Conservation (phyloP, 2,888 invertebrate species). For the Zygaena filipendulae region DNA sequence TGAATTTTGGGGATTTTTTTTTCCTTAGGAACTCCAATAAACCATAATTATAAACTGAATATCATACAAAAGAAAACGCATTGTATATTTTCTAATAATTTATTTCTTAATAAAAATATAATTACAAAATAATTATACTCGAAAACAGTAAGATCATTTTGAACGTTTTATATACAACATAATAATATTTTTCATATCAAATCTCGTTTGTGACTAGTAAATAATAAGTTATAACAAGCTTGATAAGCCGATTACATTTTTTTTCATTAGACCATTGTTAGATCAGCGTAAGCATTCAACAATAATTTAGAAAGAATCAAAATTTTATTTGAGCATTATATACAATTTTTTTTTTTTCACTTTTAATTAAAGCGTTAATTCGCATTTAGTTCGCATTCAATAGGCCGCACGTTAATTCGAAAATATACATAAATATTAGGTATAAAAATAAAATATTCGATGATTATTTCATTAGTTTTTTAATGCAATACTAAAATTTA, state of each 20-base stretch:
- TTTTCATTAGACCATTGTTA: no score
- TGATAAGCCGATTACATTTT: no score
- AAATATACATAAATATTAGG: conserved; percentile 10
- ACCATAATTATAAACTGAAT: no score
- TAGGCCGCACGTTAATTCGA: conserved; percentile 41
- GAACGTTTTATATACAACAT: conserved; percentile 62
- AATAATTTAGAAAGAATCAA: no score
- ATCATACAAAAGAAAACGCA: neutral
- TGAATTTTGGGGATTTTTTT: no score
- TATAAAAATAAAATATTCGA: conserved; percentile 19
- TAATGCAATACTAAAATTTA: no score
- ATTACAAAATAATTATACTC: conserved; percentile 44
- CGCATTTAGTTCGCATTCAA: conserved; percentile 34
- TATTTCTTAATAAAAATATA: conserved; percentile 44
- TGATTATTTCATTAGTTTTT: conserved; percentile 24
- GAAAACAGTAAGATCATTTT: conserved; percentile 32
- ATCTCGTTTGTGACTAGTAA: neutral
- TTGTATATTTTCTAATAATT: conserved; percentile 20
- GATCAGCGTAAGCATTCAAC: no score
- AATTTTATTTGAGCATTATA: conserved; percentile 35
- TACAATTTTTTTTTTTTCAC: conserved; percentile 32
- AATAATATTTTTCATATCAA: conserved; percentile 14
- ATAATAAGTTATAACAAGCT: no score
- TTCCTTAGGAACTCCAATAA: no score
- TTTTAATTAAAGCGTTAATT: conserved; percentile 37